phyloP scores from a whole-genome alignment of 1,140 invertebrate genomes.

The Octopus sinensis region DNA sequence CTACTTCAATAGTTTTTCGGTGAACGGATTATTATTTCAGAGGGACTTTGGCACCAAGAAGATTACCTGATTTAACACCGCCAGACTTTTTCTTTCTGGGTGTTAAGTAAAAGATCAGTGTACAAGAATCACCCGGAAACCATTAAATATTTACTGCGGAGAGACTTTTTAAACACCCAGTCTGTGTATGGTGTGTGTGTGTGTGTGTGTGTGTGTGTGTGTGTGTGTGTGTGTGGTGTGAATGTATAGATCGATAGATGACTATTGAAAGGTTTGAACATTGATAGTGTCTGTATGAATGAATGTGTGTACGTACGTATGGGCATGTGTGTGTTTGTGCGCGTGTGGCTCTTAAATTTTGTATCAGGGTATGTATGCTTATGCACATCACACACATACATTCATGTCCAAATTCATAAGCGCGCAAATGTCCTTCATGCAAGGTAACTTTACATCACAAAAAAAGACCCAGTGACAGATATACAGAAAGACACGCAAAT shows the following conservation, averaged over 20 bases:
- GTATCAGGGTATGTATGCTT: neutral
- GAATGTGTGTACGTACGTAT: neutral
- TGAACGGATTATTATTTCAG: neutral
- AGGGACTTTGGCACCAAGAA: neutral
- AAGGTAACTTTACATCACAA: too few relatives aligned
- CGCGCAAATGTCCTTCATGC: too few relatives aligned
- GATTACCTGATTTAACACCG: neutral
- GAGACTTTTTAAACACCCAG: neutral
- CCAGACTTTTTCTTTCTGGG: neutral
- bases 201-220: neutral
- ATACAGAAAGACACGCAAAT: neutral
- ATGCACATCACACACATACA: neutral
- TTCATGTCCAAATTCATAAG: neutral
- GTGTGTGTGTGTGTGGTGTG: too few relatives aligned
- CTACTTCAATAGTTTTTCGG: neutral
- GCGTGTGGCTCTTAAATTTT: neutral
- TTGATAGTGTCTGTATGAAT: neutral
- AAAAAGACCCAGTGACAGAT: neutral
- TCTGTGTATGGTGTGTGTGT: neutral
- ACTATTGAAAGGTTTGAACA: neutral
- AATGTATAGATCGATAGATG: too few relatives aligned
- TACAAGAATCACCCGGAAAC: too few relatives aligned
- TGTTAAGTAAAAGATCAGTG: neutral
- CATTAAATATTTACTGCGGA: neutral
- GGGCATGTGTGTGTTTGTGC: neutral